Percentiles rank a stretch among this genome's conserved stretches.
Evolutionary conservation across 2,797 vertebrate genomes (phyloP).

Genomic region (Chelmon rostratus): DNA sequence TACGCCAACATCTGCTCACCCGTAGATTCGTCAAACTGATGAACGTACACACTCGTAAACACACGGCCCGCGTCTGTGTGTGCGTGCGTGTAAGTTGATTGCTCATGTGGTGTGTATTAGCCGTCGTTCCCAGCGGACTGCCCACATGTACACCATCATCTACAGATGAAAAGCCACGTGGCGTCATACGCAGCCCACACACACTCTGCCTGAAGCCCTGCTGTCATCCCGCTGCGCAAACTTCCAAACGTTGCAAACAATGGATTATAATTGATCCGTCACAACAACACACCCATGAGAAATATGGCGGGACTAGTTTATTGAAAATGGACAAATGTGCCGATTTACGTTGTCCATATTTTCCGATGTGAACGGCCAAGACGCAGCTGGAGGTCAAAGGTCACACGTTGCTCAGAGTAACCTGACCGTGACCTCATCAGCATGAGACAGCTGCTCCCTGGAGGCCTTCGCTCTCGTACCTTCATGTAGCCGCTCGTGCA

Average conservation of each 20-base stretch:
- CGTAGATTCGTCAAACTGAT: conserved; percentile 27
- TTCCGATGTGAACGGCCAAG: background rate
- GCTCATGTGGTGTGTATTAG: conserved; percentile 74
- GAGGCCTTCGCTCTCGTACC: conserved; percentile 28
- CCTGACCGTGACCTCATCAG: conserved; percentile 75
- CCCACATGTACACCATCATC: conserved; percentile 60
- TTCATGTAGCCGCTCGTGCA: background rate
- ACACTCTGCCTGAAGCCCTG: conserved; percentile 8
- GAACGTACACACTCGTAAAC: conserved; percentile 23
- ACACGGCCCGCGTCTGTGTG: conserved; percentile 9
- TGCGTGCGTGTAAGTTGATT: conserved; percentile 52
- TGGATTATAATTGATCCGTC: background rate
- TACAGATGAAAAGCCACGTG: conserved; percentile 40
- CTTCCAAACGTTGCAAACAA: conserved; percentile 5
- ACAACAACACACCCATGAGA: background rate
- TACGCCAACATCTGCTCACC: conserved; percentile 43
- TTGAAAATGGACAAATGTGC: background rate
- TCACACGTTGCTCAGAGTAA: conserved; percentile 59
- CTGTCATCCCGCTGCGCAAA: background rate
- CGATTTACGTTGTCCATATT: background rate
- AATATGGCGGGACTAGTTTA: background rate
- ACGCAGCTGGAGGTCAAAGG: conserved; percentile 54
- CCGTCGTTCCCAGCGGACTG: conserved; percentile 58
- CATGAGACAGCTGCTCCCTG: conserved; percentile 55
- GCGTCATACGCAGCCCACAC: conserved; percentile 40